phyloP scores from a whole-genome alignment of 1,140 invertebrate genomes.

The Akabosia matsudoensis region DNA sequence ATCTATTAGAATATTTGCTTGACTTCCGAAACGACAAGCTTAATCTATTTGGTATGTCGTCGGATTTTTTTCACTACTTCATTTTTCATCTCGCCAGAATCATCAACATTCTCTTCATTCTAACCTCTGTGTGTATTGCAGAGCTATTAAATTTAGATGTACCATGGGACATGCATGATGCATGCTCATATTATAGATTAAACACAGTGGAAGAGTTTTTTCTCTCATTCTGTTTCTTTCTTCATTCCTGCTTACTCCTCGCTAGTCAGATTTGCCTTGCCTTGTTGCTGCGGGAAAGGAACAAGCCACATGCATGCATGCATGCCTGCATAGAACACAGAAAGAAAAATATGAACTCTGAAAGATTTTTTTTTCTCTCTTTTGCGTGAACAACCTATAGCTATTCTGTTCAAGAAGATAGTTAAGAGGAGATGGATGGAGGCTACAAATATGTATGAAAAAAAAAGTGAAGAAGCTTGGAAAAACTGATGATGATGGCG shows the following conservation, averaged over 20 bases:
- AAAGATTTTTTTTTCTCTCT: not conserved
- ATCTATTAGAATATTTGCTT: not conserved
- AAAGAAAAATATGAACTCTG: not conserved
- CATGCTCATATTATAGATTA: too few relatives aligned
- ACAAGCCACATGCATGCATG: not conserved
- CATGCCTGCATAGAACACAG: not conserved
- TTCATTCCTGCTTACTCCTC: not conserved
- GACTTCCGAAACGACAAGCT: not conserved
- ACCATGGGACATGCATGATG: too few relatives aligned
- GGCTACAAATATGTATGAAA: not conserved
- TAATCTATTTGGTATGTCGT: slow-evolving; percentile 18
- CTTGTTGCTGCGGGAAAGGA: slow-evolving; percentile 17
- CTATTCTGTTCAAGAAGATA: not conserved
- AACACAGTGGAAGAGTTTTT: not conserved
- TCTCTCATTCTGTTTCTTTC: not conserved
- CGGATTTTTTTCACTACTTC: slow-evolving; percentile 20
- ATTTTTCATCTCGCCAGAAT: slow-evolving; percentile 9
- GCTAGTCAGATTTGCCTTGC: slow-evolving; percentile 11
- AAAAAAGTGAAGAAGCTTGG: not conserved
- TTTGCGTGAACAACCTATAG: not conserved
- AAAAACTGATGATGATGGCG: not conserved
- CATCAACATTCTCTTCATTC: not conserved
- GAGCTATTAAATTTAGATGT: too few relatives aligned
- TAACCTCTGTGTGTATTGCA: not conserved
- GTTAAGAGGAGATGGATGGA: slow-evolving; percentile 6